phyloP scores from a whole-genome alignment of 2,888 invertebrate genomes.

The Stenodema calcarata region DNA sequence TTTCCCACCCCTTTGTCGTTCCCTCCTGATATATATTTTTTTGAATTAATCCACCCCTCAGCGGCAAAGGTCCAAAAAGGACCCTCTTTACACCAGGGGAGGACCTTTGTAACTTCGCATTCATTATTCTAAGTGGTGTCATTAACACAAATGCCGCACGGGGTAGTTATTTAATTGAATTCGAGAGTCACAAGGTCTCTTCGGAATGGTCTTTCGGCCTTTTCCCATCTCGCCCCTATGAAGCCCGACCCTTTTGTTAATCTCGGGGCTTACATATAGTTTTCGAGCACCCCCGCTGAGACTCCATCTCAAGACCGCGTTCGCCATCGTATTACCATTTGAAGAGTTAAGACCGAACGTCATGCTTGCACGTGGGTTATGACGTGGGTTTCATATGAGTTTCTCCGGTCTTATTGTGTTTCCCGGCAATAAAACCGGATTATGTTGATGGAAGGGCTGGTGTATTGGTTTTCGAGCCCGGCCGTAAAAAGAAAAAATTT shows the following conservation, averaged over 20 bases:
- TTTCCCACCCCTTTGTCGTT: constrained; percentile 41
- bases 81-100: constrained; percentile 2
- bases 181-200: constrained; percentile 39
- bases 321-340: not conserved
- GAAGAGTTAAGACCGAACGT: not conserved
- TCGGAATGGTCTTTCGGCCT: not conserved
- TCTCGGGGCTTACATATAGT: not conserved
- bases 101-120: constrained; percentile 45
- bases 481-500: not conserved
- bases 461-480: not conserved
- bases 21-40: constrained; percentile 46
- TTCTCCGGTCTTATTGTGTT: not conserved
- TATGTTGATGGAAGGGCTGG: not conserved
- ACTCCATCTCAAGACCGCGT: not conserved
- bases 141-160: constrained; percentile 45
- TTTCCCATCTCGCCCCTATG: not conserved
- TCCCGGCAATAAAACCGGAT: constrained; percentile 9
- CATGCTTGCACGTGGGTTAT: not conserved
- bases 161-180: constrained; percentile 48
- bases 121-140: constrained; percentile 49
- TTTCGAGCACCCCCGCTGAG: not conserved
- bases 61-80: not conserved
- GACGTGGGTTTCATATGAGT: constrained; percentile 19
- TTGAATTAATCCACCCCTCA: constrained; percentile 30
- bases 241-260: not conserved